Evolutionary conservation across 2,888 invertebrate species (phyloP).

Genomic region (Spatulosminthurus flaviceps): DNA sequence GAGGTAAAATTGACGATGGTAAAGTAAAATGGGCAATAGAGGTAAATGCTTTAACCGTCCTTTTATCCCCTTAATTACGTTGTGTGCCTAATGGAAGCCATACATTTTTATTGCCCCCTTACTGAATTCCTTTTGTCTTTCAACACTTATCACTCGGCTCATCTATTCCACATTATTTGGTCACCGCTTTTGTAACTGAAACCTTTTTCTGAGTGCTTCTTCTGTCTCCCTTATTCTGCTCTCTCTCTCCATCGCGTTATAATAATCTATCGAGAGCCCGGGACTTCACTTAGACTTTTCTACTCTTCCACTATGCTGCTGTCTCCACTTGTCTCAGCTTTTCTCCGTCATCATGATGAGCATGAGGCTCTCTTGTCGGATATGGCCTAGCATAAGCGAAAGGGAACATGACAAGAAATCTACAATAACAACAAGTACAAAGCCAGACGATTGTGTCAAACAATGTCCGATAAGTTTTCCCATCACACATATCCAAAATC

Average conservation of each 20-base stretch:
- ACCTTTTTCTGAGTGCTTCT: slow-evolving; percentile 40
- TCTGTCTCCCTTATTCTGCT: slow-evolving; percentile 7
- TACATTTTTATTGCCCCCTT: slow-evolving; percentile 62
- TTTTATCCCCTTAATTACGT: slow-evolving; percentile 63
- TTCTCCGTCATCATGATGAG: slow-evolving; percentile 20
- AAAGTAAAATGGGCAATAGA: slow-evolving; percentile 61
- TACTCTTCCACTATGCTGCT: not conserved
- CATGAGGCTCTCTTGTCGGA: slow-evolving; percentile 23
- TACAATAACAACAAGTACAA: slow-evolving; percentile 2
- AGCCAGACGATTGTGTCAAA: slow-evolving; percentile 18
- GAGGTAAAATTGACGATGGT: slow-evolving; percentile 45
- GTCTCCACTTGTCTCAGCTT: slow-evolving; percentile 18
- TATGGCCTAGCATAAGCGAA: slow-evolving; percentile 15
- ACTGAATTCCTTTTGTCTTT: slow-evolving; percentile 61
- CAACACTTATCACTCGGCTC: slow-evolving; percentile 60
- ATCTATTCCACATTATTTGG: slow-evolving; percentile 60
- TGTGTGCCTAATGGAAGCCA: slow-evolving; percentile 63
- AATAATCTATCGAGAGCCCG: slow-evolving; percentile 28
- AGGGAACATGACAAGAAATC: slow-evolving; percentile 18
- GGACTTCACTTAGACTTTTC: slow-evolving; percentile 16
- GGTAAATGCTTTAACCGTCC: slow-evolving; percentile 57
- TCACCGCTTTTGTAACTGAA: slow-evolving; percentile 52
- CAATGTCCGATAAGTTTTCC: slow-evolving; percentile 22
- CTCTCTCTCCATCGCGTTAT: slow-evolving; percentile 31
- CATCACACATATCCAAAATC: not conserved